Conservation (phyloP, 2,888 invertebrate species). For the Rotaria socialis region DNA sequence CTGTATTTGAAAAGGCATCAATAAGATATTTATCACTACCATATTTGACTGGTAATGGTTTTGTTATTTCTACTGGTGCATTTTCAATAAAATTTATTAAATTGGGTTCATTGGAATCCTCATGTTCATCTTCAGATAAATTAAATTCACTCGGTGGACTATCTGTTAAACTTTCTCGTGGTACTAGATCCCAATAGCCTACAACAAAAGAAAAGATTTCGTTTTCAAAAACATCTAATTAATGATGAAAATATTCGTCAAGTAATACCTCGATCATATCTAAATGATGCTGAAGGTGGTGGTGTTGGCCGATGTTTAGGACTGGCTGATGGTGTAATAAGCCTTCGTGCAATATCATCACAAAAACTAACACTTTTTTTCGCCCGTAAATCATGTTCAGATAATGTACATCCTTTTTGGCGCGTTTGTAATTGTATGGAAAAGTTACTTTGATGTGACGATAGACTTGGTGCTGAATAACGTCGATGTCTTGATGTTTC, state of each 20-base stretch:
- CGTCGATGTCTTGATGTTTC: slow-evolving; percentile 21
- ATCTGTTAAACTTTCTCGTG: slow-evolving; percentile 18
- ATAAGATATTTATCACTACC: slow-evolving; percentile 17
- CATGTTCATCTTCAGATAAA: neutral
- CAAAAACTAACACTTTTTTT: slow-evolving; percentile 33
- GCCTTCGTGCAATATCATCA: slow-evolving; percentile 6
- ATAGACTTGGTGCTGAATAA: neutral
- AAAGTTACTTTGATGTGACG: neutral
- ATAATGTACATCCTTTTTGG: slow-evolving; percentile 30
- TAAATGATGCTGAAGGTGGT: neutral
- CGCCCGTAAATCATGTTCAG: slow-evolving; percentile 19
- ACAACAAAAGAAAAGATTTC: neutral
- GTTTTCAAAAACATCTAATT: too few relatives aligned
- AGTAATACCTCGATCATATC: slow-evolving; percentile 6
- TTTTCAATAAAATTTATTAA: neutral
- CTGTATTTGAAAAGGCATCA: slow-evolving; percentile 15
- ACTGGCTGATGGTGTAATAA: slow-evolving; percentile 32
- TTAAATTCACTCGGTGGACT: slow-evolving; percentile 37
- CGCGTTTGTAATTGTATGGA: slow-evolving; percentile 18
- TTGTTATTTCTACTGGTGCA: neutral
- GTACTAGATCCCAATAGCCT: slow-evolving; percentile 1
- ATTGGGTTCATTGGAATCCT: neutral
- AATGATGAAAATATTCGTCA: neutral
- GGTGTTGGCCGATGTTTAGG: slow-evolving; percentile 31
- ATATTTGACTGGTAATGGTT: slow-evolving; percentile 15